Evolutionary conservation across 2,113 vertebrate species (phyloP).

Genomic region (Podiceps cristatus): DNA sequence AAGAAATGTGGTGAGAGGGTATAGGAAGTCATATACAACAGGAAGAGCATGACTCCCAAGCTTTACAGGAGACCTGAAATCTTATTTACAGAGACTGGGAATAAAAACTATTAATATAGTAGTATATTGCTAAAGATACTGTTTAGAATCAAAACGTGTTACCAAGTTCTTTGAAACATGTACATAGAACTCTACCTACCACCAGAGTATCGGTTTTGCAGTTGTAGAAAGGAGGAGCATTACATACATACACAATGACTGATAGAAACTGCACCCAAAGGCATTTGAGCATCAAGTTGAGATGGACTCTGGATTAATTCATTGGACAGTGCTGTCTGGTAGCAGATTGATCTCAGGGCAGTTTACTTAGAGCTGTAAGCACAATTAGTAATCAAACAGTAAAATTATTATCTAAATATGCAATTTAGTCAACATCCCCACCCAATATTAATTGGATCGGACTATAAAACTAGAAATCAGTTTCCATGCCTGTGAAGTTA

Average conservation of each 20-base stretch:
- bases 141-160: background rate
- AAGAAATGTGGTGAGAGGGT: background rate
- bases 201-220: background rate
- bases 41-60: background rate
- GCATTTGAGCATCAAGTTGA: background rate
- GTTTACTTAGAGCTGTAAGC: background rate
- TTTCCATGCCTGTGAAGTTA: background rate
- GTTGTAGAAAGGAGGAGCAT: background rate
- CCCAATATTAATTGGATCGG: accelerated
- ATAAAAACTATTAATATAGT: background rate
- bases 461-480: background rate
- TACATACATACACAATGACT: background rate
- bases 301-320: background rate
- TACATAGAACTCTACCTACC: background rate
- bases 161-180: background rate
- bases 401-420: background rate
- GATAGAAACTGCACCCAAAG: background rate
- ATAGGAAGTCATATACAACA: background rate
- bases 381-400: background rate
- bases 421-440: background rate
- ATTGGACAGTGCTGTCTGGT: background rate
- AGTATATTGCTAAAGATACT: background rate
- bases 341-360: background rate
- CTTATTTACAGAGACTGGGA: background rate
- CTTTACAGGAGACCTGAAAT: background rate